Evolutionary conservation across 2,888 invertebrate species (phyloP).

Genomic region (Apamea sordens): DNA sequence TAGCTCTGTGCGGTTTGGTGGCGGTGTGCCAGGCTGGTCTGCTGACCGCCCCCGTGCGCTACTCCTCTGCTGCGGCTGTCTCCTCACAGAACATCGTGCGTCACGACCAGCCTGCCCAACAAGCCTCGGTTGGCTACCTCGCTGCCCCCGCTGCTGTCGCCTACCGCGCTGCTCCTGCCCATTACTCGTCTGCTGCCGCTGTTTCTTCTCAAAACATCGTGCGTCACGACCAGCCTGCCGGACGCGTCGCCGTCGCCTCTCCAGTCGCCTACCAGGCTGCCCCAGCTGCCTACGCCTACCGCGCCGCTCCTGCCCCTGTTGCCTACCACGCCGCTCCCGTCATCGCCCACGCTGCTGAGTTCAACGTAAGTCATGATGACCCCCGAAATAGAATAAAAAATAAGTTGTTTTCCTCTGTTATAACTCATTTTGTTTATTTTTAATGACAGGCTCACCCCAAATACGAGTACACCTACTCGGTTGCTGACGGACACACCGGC

Average conservation of each 20-base stretch:
- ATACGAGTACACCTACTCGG: slow-evolving; percentile 86
- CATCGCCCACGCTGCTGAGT: slow-evolving; percentile 61
- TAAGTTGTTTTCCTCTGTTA: too few species aligned
- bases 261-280: slow-evolving; percentile 47
- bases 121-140: slow-evolving; percentile 58
- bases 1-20: slow-evolving; percentile 75
- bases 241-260: slow-evolving; percentile 65
- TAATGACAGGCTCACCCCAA: slow-evolving; percentile 81
- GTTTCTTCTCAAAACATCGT: slow-evolving; percentile 81
- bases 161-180: slow-evolving; percentile 71
- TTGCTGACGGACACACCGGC: slow-evolving; percentile 86
- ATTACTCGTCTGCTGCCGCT: slow-evolving; percentile 76
- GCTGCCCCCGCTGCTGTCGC: slow-evolving; percentile 71
- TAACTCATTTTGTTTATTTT: slow-evolving; percentile 59
- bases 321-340: slow-evolving; percentile 80
- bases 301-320: slow-evolving; percentile 43
- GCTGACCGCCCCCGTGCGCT: slow-evolving; percentile 76
- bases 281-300: slow-evolving; percentile 46
- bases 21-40: slow-evolving; percentile 78
- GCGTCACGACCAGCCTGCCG: slow-evolving; percentile 75
- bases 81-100: slow-evolving; percentile 81
- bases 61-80: slow-evolving; percentile 76
- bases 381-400: too few species aligned
- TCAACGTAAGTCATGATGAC: slow-evolving; percentile 53
- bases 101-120: slow-evolving; percentile 74